Evolutionary conservation across 2,797 vertebrate genomes (phyloP).

Genomic region (Dicrostonyx torquatus): DNA sequence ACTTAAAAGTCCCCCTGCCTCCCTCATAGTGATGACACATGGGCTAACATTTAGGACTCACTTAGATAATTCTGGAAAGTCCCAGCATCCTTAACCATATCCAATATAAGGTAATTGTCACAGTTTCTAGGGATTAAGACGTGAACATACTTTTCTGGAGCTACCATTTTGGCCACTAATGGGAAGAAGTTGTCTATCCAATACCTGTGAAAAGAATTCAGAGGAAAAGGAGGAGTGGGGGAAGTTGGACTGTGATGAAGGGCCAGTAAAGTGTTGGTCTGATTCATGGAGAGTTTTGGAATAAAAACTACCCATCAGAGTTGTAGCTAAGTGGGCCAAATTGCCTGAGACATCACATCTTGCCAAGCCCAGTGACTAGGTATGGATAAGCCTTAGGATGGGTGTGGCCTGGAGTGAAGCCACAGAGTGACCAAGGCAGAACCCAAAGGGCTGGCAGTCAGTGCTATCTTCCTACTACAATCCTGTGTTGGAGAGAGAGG

Average conservation of each 20-base stretch:
- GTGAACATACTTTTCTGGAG: not conserved
- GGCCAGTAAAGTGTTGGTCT: not conserved
- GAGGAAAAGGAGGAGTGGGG: not conserved
- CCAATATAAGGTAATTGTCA: not conserved
- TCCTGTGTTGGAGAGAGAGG: not conserved
- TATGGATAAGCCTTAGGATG: not conserved
- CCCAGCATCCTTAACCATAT: not conserved
- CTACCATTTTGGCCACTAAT: not conserved
- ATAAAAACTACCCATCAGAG: not conserved
- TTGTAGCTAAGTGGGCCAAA: not conserved
- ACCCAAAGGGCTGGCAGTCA: not conserved
- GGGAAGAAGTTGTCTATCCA: not conserved
- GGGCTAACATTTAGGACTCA: not conserved
- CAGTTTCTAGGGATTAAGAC: not conserved
- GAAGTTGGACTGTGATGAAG: not conserved
- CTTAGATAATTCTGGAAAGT: not conserved
- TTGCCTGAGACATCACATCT: not conserved
- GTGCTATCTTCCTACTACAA: not conserved
- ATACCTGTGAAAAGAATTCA: not conserved
- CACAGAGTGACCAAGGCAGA: not conserved
- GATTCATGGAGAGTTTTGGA: not conserved
- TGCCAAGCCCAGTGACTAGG: not conserved
- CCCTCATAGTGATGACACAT: not conserved
- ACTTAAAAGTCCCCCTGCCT: not conserved
- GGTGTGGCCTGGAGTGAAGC: not conserved